A percentile compares a stretch with the other conserved stretches of the same genome.
Evolutionary conservation across 2,113 vertebrate genomes (phyloP).

Genomic region (Megaleporinus macrocephalus): DNA sequence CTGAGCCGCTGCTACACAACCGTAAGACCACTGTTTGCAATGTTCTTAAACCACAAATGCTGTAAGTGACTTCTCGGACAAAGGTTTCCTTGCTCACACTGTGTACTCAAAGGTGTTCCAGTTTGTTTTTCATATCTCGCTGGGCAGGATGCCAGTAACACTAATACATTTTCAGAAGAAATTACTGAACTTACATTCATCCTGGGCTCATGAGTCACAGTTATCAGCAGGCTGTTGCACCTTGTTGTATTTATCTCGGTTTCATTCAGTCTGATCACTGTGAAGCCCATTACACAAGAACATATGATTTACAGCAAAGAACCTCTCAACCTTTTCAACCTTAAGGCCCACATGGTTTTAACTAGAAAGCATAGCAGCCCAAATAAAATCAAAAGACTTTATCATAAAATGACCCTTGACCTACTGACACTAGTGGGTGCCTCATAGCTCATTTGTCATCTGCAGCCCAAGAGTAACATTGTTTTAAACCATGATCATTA

Average conservation of each 20-base stretch:
- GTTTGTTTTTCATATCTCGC: conserved; percentile 29
- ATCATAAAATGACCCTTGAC: too few relatives aligned
- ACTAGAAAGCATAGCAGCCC: too few relatives aligned
- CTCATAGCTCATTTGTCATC: too few relatives aligned
- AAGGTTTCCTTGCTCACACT: background rate
- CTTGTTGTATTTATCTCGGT: conserved; percentile 13
- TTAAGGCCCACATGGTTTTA: too few relatives aligned
- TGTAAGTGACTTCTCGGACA: background rate
- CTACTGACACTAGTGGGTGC: too few relatives aligned
- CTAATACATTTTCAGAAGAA: conserved; percentile 6
- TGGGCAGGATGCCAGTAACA: conserved; percentile 9
- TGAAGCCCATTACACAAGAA: background rate
- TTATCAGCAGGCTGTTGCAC: background rate
- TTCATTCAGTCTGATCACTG: background rate
- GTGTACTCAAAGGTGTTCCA: conserved; percentile 20
- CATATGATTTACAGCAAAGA: background rate
- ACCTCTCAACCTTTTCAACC: too few relatives aligned
- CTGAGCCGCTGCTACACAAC: too few relatives aligned
- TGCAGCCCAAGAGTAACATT: too few relatives aligned
- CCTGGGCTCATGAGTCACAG: background rate
- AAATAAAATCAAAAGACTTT: too few relatives aligned
- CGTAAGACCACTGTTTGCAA: background rate
- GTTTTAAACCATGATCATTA: too few relatives aligned
- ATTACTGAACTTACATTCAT: background rate
- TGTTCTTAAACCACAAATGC: background rate